Percentiles rank a stretch among this genome's conserved stretches.
Conservation (phyloP, 2,888 invertebrate genomes). For the Epirrhoe tristata region DNA sequence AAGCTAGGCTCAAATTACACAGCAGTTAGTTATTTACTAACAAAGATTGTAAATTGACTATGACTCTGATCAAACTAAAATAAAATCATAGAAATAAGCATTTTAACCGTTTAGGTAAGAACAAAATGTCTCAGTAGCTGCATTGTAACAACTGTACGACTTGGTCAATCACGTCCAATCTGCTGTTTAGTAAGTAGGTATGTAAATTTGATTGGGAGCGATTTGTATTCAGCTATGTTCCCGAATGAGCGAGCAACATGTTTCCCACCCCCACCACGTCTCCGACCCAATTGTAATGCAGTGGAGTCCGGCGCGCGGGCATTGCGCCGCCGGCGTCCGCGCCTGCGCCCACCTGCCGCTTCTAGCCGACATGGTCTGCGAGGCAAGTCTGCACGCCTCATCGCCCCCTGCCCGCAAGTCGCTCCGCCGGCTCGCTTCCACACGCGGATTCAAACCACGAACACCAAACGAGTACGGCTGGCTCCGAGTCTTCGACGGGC, state of each 20-base stretch:
- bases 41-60: no score
- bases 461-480: conserved; percentile 79
- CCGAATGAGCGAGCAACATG: conserved; percentile 79
- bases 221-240: conserved; percentile 75
- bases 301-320: conserved; percentile 68
- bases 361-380: conserved; percentile 78
- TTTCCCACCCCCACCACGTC: conserved; percentile 82
- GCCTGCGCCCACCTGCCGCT: conserved; percentile 71
- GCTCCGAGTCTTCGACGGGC: conserved; percentile 87
- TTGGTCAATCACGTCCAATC: conserved; percentile 24
- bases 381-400: conserved; percentile 80
- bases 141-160: not conserved
- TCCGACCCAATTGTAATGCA: conserved; percentile 82
- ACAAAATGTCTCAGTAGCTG: not conserved
- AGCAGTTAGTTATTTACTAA: no score
- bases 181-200: conserved; percentile 39
- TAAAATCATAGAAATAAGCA: not conserved
- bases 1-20: no score
- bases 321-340: conserved; percentile 67
- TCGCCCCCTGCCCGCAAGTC: conserved; percentile 79
- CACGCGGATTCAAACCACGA: conserved; percentile 75
- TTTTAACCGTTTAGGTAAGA: not conserved
- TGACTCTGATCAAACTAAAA: no score
- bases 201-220: conserved; percentile 53
- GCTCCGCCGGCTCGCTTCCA: conserved; percentile 80